Evolutionary conservation across 2,888 invertebrate species (phyloP).

Genomic region (Mechanitis mazaeus): DNA sequence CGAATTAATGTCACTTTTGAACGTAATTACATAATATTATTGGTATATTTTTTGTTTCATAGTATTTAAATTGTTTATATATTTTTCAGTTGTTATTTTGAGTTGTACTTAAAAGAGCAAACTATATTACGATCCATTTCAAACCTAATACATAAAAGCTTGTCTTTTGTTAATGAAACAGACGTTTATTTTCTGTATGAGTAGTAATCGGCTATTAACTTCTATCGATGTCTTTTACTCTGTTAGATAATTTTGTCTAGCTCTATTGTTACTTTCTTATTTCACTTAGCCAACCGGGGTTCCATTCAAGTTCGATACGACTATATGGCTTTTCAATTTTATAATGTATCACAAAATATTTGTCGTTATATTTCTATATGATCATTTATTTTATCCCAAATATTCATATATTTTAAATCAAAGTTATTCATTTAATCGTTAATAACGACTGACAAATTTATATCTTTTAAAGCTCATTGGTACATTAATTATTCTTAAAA

Average conservation of each 20-base stretch:
- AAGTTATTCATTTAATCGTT: slow-evolving; percentile 11
- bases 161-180: background rate
- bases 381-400: background rate
- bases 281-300: slow-evolving; percentile 21
- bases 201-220: background rate
- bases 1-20: slow-evolving; percentile 19
- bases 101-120: too few relatives aligned
- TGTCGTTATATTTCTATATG: background rate
- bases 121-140: too few relatives aligned
- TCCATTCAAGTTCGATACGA: slow-evolving; percentile 17
- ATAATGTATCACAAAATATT: background rate
- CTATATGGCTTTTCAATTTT: background rate
- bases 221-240: background rate
- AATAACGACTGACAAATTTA: slow-evolving; percentile 27
- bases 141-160: too few relatives aligned
- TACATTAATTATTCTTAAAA: slow-evolving; percentile 68
- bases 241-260: slow-evolving; percentile 6
- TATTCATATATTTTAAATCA: too few relatives aligned
- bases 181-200: slow-evolving; percentile 1
- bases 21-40: slow-evolving; percentile 12
- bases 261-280: slow-evolving; percentile 20
- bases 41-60: slow-evolving; percentile 15
- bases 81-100: background rate
- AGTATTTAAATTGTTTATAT: background rate
- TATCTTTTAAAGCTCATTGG: slow-evolving; percentile 33